Evolutionary conservation across 2,797 vertebrate genomes (phyloP), one percentile per base, ranked within the genome.

Genomic region (Chelon auratus): DNA sequence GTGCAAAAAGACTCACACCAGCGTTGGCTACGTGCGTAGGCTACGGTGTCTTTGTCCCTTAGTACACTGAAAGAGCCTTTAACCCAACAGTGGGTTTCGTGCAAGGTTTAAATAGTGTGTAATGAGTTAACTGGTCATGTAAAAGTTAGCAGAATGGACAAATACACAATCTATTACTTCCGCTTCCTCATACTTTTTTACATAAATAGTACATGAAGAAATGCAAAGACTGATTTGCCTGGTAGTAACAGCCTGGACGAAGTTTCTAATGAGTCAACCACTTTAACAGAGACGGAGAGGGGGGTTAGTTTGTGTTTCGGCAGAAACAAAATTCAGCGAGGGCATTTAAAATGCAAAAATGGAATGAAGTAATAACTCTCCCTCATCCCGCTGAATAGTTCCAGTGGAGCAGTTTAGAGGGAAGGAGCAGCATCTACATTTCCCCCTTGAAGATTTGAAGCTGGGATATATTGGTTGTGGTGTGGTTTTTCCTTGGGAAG

Each of bases 401-500:
- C 62, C 13, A 52, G 50, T 18, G 55, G 59, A 52, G 62, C 56
- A 74, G 12, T 70, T 85, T 24, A 36, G 30, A 74, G 65, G 42
- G 33, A 77, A 69, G 68, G 40, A 72, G 45, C 43, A 65, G 45
- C 75, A 65, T 71, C 57, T 75, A 56, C 59, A 77, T 88, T 70
- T 67, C 62, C 12, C 47, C 62, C 33, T 48, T 78, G 47, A 74
- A 72, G 71, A 72, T 64, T 62, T 62, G 62, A 78, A 73, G 54
- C 42, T 3, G 45, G 17, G 40, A 13, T 3, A 4, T 3, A 4
- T 36, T 57, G 37, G 33, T 77, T 72, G 42, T 67, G 60, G 70
- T 48, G 58, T 84, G 53, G 30, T 33, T 68, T 55, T 55, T 82
- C 80, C 79, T 82, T 80, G 74, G 75, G 66, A 69, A 74, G 51